Base-by-base conservation (phyloP, 2,888 invertebrate genomes). In the Campoplex capitator region DNA sequence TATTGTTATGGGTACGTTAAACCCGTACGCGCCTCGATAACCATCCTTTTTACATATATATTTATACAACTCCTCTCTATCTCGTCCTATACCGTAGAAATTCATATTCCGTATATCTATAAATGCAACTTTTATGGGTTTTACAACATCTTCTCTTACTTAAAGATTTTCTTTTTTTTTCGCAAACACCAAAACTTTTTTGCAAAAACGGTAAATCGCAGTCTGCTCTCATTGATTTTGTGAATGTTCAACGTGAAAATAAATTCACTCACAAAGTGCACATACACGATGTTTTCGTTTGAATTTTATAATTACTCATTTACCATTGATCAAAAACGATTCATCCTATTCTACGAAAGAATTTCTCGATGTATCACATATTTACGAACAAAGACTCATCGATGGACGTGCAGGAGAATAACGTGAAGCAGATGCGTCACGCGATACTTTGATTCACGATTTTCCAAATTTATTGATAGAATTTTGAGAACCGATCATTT, bases 1-100 rank as follows among this genome's bases (percentile, higher is more conserved):
- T 74, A 80, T 45, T 84, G 74, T 84, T 84, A 78, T 23, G 18
- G 35, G 78, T 54, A 67, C 77, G 73, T 74, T 65, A 78, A 73
- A 67, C 62, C 78, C 77, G 65, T 42, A 45, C 16, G 70, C 23
- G 2, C 45, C n/a, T 78, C 70, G 68, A 75, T 58, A 65, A 76
- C 58, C 58, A 54, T 70, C 42, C 45, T 51, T 45, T 58, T 58
- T 58, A 65, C 79, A 78, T 67, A 58, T 58, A 28, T 28, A 58
- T 58, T 58, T 32, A 28, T 62, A 62, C 11, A 32, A 62, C 13
- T 32, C 58, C 13, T 28, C 58, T 13, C 58, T 62, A 62, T 62
- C 58, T 62, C 32, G 13, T 62, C 32, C 32, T 38, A 6, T 6
- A 23, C 23, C 23, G 23, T 62, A 32, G 32, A 65, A 1, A 38